A percentile compares a stretch with the other conserved stretches of the same genome.
Evolutionary conservation across 2,797 vertebrate genomes (phyloP).

Genomic region (Gallinago stenura): DNA sequence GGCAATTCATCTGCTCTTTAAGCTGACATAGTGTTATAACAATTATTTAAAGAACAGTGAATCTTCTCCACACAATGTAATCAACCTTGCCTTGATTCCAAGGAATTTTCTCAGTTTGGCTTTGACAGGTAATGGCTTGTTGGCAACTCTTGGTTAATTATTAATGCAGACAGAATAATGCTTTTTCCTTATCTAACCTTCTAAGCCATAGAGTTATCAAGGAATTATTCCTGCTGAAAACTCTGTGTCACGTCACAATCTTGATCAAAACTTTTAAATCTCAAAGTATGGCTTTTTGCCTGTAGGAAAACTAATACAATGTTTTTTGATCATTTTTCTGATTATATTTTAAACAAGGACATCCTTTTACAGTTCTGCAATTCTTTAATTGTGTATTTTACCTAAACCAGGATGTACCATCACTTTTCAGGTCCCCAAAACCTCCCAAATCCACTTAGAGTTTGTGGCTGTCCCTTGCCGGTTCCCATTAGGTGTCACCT

Average conservation of each 20-base stretch:
- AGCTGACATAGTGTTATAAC: not conserved
- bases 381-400: not conserved
- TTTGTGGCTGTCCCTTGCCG: not conserved
- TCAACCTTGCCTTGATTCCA: not conserved
- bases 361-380: not conserved
- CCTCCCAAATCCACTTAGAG: not conserved
- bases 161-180: not conserved
- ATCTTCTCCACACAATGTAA: not conserved
- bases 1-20: not conserved
- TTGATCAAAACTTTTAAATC: not conserved
- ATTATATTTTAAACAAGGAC: not conserved
- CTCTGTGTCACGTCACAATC: not conserved
- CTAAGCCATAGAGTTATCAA: not conserved
- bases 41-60: not conserved
- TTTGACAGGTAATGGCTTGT: not conserved
- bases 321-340: not conserved
- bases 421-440: not conserved
- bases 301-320: not conserved
- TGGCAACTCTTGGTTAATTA: not conserved
- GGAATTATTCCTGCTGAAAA: not conserved
- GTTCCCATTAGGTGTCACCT: not conserved
- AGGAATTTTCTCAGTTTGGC: not conserved
- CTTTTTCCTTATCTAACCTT: conserved; percentile 17
- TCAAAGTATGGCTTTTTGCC: not conserved
- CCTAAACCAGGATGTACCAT: not conserved